A percentile compares a stretch with the other conserved stretches of the same genome.
These are phyloP conservation scores for Chrysolina americana DNA, from an alignment of 2,888 invertebrate genomes.

Conservation along the genomic window DNA sequence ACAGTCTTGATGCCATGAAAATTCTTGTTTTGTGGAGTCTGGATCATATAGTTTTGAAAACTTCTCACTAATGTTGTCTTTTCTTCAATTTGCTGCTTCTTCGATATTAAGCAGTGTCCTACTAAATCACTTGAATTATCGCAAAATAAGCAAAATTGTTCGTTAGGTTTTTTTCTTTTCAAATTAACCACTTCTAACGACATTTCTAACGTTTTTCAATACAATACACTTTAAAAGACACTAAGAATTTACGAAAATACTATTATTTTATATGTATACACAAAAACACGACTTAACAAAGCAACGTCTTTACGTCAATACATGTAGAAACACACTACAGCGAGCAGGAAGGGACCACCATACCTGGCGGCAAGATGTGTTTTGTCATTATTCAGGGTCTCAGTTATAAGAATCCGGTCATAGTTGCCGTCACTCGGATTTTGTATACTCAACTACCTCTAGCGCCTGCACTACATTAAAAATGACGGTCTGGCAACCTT, in stretches of 20 bases:
- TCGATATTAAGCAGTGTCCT: too few species aligned
- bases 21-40: too few species aligned
- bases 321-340: background rate
- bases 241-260: background rate
- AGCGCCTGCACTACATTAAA: slow-evolving; percentile 38
- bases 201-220: background rate
- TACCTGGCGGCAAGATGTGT: background rate
- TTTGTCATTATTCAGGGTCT: slow-evolving; percentile 6
- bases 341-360: background rate
- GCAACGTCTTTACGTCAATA: background rate
- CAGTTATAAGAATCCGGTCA: slow-evolving; percentile 36
- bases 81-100: too few species aligned
- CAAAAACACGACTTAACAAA: background rate
- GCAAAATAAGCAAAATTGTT: background rate
- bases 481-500: too few species aligned
- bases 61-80: too few species aligned
- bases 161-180: background rate
- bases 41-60: too few species aligned
- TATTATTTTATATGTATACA: background rate
- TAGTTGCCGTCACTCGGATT: slow-evolving; percentile 41
- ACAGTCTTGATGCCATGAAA: too few species aligned
- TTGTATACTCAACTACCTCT: slow-evolving; percentile 42
- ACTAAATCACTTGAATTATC: background rate
- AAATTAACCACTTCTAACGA: background rate
- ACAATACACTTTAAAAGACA: background rate